Base-by-base conservation (phyloP, 2,888 invertebrate genomes). In the Scaptomyza parva region DNA sequence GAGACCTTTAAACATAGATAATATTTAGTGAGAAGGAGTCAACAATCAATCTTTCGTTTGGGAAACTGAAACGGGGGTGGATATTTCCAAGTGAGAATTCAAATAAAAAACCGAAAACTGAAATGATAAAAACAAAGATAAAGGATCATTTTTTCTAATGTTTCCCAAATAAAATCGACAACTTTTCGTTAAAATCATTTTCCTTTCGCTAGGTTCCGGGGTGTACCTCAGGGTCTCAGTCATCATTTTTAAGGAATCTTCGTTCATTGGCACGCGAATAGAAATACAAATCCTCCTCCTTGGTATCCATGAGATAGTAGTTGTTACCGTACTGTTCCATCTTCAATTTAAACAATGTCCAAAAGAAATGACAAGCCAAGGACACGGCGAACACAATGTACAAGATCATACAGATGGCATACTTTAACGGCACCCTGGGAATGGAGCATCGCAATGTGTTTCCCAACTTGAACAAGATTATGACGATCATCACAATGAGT, bases 1-100 rank as follows among this genome's bases (percentile, higher is more conserved):
- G 40, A 74, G 69, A 35, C 47, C 30, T 37, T 12, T 11, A 30
- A 52, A n/a, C n/a, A 9, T n/a, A 45, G 18, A 45, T 18, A 9
- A 45, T 9, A 3, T 6, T 45, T 8, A n/a, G n/a, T 8, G 11
- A 12, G 2, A 3, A 28, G 2, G 4, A 28, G 12, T 12, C 28
- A 45, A 45, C 17, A 28, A 11, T 26, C 11, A 17, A 24, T 28
- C n/a, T n/a, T 8, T 11, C 3, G 6, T 14, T 9, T 14, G n/a
- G 22, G 5, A 17, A 11, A 37, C 9, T 17, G 5, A 18, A 37
- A 40, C 11, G 8, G 11, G 11, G 17, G 12, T n/a, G 30, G 12
- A 30, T 30, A 9, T 30, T 11, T 30, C 9, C 22, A 22, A 22
- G 5, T 22, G n/a, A n/a, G n/a, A n/a, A n/a, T n/a, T n/a, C n/a